Percentiles rank a stretch among this genome's conserved stretches.
Evolutionary conservation across 2,113 vertebrate genomes (phyloP).

Genomic region (Amia ocellicauda): DNA sequence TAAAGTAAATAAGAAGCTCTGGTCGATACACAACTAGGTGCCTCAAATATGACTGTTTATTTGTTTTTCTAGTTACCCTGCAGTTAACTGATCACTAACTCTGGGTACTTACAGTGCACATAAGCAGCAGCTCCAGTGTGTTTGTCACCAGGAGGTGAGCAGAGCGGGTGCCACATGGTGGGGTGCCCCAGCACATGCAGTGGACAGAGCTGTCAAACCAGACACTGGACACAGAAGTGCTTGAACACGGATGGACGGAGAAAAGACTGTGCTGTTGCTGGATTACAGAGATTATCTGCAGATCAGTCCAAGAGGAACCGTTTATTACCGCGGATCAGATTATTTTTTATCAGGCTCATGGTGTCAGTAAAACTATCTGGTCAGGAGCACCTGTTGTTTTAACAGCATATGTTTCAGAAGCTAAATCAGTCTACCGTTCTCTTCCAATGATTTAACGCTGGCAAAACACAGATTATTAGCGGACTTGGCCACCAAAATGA

Average conservation of each 20-base stretch:
- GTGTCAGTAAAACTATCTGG: constrained; percentile 42
- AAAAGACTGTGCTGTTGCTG: constrained; percentile 53
- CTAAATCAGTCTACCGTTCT: not conserved
- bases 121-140: not conserved
- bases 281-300: constrained; percentile 71
- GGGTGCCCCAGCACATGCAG: not conserved
- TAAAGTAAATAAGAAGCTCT: no score
- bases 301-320: constrained; percentile 60
- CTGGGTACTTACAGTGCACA: not conserved
- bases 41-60: no score
- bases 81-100: no score
- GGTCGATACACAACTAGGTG: no score
- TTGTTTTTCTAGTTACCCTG: no score
- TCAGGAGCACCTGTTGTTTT: constrained; percentile 55
- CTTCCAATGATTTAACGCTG: not conserved
- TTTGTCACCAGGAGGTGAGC: not conserved
- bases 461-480: not conserved
- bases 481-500: not conserved
- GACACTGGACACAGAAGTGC: constrained; percentile 18
- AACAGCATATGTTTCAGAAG: not conserved
- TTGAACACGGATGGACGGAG: constrained; percentile 35
- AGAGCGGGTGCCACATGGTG: not conserved
- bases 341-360: constrained; percentile 35
- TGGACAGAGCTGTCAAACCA: not conserved
- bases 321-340: constrained; percentile 37